These are phyloP conservation scores for Mesocricetus auratus DNA, from an alignment of 2,113 vertebrate species.

Conservation along the genomic window DNA sequence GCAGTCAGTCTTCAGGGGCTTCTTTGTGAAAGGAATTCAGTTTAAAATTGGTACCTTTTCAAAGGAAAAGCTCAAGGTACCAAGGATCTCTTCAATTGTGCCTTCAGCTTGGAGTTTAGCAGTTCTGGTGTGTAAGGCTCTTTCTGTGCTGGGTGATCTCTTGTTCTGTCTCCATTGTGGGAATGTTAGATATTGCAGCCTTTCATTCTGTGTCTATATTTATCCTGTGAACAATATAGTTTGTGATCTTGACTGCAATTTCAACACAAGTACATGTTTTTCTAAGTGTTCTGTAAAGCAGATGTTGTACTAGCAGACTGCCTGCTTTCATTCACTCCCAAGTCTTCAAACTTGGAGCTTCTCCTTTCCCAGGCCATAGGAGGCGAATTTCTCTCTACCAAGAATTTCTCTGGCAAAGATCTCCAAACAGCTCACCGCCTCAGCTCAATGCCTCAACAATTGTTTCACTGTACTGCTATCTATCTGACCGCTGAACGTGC, in stretches of 20 bases:
- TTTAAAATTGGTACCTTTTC: constrained; percentile 43
- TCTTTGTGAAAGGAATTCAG: constrained; percentile 50
- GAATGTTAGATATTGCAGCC: neutral
- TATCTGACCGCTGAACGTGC: constrained; percentile 1
- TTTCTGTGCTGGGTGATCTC: neutral
- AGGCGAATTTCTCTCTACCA: constrained; percentile 13
- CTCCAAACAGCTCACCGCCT: constrained; percentile 34
- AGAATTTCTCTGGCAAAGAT: constrained; percentile 62
- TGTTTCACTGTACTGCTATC: constrained; percentile 16
- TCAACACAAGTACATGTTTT: constrained; percentile 29
- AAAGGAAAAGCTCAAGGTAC: constrained; percentile 23
- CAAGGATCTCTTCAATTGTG: constrained; percentile 61
- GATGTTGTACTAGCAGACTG: neutral
- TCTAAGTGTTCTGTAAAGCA: constrained; percentile 55
- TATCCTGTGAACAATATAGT: neutral
- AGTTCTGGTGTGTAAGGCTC: constrained; percentile 6
- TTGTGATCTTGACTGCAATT: constrained; percentile 40
- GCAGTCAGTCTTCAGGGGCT: constrained; percentile 42
- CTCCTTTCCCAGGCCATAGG: constrained; percentile 51
- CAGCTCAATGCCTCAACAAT: constrained; percentile 37
- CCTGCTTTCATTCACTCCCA: neutral
- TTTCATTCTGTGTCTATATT: constrained; percentile 36
- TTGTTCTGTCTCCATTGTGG: constrained; percentile 23
- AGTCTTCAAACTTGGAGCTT: constrained; percentile 6
- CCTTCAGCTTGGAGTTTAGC: constrained; percentile 69